phyloP scores from a whole-genome alignment of 1,140 invertebrate species.

The Atta texana region DNA sequence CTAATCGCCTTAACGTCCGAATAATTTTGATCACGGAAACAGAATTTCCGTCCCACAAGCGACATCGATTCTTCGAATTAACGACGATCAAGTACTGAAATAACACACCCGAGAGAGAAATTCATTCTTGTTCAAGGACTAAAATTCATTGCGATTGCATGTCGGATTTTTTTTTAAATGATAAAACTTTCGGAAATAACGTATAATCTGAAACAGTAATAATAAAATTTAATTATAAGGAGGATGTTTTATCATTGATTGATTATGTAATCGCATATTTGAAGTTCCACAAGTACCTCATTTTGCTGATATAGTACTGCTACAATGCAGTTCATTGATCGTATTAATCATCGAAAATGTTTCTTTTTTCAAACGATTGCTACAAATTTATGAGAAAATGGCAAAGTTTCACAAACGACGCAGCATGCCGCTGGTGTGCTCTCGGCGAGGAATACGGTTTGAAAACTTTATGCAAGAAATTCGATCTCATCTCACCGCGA shows the following conservation, averaged over 20 bases:
- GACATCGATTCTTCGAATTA: constrained; percentile 35
- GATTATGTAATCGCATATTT: neutral
- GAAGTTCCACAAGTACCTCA: neutral
- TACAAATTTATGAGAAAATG: constrained; percentile 13
- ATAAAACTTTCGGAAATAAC: neutral
- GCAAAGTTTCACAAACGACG: constrained; percentile 39
- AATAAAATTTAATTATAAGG: neutral
- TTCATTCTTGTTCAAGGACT: neutral
- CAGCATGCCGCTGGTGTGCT: constrained; percentile 6
- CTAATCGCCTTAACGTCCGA: constrained; percentile 58
- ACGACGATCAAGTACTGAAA: constrained; percentile 35
- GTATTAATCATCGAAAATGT: neutral
- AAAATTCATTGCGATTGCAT: constrained; percentile 17
- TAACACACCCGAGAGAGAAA: constrained; percentile 33
- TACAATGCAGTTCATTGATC: too few relatives aligned
- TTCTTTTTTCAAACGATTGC: constrained; percentile 17
- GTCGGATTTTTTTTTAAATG: neutral
- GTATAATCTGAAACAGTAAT: neutral
- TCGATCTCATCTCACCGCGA: constrained; percentile 63
- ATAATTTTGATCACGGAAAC: constrained; percentile 59
- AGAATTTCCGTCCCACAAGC: constrained; percentile 46
- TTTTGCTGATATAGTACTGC: neutral
- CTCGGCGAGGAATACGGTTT: constrained; percentile 13
- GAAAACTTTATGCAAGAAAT: constrained; percentile 54
- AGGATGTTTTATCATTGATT: neutral